phyloP scores from a whole-genome alignment of 1,140 invertebrate species.

The Anthonomus grandis region DNA sequence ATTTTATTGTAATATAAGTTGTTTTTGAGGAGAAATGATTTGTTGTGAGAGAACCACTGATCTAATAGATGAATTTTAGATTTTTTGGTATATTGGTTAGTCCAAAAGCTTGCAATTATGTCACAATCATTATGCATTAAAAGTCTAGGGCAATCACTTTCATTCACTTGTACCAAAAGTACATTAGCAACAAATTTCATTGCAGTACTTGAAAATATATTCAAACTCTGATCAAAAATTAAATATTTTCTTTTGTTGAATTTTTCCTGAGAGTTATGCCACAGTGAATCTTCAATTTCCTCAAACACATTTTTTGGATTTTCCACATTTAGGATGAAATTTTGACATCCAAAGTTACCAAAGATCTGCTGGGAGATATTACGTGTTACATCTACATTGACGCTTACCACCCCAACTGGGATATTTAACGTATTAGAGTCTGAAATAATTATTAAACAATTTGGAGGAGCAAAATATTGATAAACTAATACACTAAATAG shows the following conservation, averaged over 20 bases:
- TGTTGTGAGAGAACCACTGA: conserved; percentile 2
- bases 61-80: background rate
- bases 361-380: too few relatives aligned
- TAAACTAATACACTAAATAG: too few relatives aligned
- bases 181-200: background rate
- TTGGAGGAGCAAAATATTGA: too few relatives aligned
- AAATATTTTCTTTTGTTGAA: conserved; percentile 8
- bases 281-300: background rate
- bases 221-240: background rate
- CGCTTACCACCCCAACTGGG: background rate
- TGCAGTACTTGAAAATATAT: background rate
- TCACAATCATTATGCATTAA: background rate
- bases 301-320: background rate
- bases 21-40: background rate
- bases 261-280: background rate
- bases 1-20: conserved; percentile 1
- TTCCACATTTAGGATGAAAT: background rate
- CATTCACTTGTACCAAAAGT: background rate
- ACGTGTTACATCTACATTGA: background rate
- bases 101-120: background rate
- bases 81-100: background rate
- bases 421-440: too few relatives aligned
- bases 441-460: too few relatives aligned
- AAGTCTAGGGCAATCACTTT: background rate
- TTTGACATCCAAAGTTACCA: background rate